A percentile compares a stretch with the other conserved stretches of the same genome.
Conservation (phyloP, 2,797 vertebrate genomes). For the Tragopan temminckii region DNA sequence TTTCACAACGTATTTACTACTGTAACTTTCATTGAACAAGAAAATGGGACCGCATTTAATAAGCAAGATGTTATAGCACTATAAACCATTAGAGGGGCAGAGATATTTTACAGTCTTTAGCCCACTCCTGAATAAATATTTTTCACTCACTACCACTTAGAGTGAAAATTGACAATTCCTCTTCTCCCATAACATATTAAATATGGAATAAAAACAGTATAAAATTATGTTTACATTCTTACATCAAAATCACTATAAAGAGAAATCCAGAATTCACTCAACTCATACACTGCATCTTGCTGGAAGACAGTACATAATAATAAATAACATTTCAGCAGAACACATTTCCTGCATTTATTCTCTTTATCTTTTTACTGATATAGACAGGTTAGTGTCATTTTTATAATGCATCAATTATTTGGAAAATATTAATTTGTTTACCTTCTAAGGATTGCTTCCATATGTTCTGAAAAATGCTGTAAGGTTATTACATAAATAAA, state of each 20-base stretch:
- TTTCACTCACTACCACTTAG: conserved; percentile 5
- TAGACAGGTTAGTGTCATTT: not conserved
- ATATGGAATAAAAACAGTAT: conserved; percentile 14
- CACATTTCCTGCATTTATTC: not conserved
- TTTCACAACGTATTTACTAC: conserved; percentile 58
- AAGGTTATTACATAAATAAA: not conserved
- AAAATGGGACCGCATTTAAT: conserved; percentile 68
- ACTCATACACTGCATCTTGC: not conserved
- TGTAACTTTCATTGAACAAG: conserved; percentile 54
- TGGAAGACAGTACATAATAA: not conserved
- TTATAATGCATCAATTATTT: not conserved
- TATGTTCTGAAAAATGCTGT: not conserved
- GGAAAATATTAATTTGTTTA: not conserved
- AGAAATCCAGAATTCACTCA: not conserved
- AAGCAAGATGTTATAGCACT: conserved; percentile 61
- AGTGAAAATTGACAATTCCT: not conserved
- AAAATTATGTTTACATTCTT: conserved; percentile 28
- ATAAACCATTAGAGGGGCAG: conserved; percentile 68
- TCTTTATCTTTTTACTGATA: not conserved
- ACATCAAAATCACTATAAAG: not conserved
- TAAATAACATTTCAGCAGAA: not conserved
- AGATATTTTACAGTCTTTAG: conserved; percentile 51
- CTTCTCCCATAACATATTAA: not conserved
- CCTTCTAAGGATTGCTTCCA: not conserved
- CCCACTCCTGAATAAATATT: conserved; percentile 64